Evolutionary conservation across 2,113 vertebrate species (phyloP), one percentile per base, ranked within the genome.

Genomic region (Pterocles gutturalis): DNA sequence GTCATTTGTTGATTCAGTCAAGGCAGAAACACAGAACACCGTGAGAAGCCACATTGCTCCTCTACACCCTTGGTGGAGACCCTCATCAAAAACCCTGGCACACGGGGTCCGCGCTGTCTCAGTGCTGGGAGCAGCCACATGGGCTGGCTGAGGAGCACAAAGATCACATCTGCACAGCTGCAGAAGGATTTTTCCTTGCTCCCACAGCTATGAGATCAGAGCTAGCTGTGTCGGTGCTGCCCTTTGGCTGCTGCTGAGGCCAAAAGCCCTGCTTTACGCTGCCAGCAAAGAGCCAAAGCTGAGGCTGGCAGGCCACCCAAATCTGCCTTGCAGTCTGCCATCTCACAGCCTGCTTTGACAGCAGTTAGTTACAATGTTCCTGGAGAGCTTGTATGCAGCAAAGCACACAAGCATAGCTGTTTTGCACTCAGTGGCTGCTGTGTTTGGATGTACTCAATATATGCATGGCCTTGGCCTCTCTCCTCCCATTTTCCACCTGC

Each of bases 41-140:
- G 36, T 73, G 41, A 75, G 70, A 91, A 93, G 5, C 26, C 13
- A 11, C 16, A 26, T 58, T 0, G 1, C 5, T 73, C 21, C 61
- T 65, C 61, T n/a, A 48, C 25, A 65, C 5, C 14, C 22, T 41
- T 78, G 65, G 45, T 54, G 31, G 55, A 91, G n/a, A 70, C 5
- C 5, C 13, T 70, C 15, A 65, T 66, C 41, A 61, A 72, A 80
- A 55, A 4, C 46, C 10, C 45, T 20, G 29, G 36, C 51, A 3
- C 0, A 1, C 5, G 0, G 45, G 2, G 11, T 5, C 45, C 49
- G 6, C 4, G 4, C 55, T 26, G 7, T 36, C 38, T 71, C 28
- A 31, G 0, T 0, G 0, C 57, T 51, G 41, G 41, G 8, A 69
- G 29, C 29, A 83, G 31, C 19, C 3, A 1, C 17, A 29, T 0